A percentile compares a stretch with the other conserved stretches of the same genome.
These are phyloP conservation scores for Pelosia muscerda DNA, from an alignment of 2,888 invertebrate genomes.

Conservation along the genomic window DNA sequence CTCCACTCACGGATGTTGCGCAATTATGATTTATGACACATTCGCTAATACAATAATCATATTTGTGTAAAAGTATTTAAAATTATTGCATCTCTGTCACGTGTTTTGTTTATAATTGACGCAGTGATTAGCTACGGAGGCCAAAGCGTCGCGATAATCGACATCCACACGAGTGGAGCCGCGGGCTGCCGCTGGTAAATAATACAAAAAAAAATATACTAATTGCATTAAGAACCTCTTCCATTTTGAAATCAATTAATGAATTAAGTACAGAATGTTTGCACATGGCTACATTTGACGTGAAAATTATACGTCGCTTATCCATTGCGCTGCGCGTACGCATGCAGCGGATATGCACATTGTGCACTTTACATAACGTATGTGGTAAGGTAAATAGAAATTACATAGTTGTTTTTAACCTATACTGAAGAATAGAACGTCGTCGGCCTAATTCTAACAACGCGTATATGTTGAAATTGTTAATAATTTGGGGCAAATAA, in stretches of 20 bases:
- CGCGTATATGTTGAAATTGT: not conserved
- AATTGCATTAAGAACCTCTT: too few species aligned
- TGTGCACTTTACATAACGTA: conserved; percentile 31
- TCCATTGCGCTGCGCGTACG: conserved; percentile 37
- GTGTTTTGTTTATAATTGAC: too few species aligned
- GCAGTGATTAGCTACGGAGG: too few species aligned
- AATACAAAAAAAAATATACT: too few species aligned
- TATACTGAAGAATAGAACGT: not conserved
- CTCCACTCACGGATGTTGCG: conserved; percentile 4
- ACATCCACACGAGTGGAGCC: too few species aligned
- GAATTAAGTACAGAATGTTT: not conserved
- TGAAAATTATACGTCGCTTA: conserved; percentile 24
- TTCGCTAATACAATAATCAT: not conserved
- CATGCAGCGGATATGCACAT: conserved; percentile 15
- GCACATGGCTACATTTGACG: not conserved
- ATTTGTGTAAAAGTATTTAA: not conserved
- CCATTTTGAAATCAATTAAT: too few species aligned
- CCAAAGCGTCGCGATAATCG: too few species aligned
- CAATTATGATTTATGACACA: conserved; percentile 1
- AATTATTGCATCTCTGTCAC: not conserved
- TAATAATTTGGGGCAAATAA: not conserved
- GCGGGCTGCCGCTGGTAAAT: too few species aligned
- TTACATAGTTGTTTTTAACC: not conserved
- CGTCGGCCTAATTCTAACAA: not conserved
- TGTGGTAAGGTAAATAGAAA: conserved; percentile 15